These are phyloP conservation scores for Busseola fusca DNA, from an alignment of 2,888 invertebrate genomes.

Conservation along the genomic window DNA sequence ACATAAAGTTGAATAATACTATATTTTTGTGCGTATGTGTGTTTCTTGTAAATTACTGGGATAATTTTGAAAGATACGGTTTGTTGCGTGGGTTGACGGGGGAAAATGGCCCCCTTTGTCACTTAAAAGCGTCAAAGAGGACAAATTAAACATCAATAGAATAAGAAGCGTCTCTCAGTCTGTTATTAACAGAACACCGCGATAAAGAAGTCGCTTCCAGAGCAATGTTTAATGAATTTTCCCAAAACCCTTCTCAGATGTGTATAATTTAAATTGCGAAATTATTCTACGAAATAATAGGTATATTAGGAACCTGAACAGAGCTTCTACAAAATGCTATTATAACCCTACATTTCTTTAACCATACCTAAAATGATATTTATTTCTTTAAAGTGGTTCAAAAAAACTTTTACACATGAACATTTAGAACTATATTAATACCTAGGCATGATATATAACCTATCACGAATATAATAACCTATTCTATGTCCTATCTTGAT, in stretches of 20 bases:
- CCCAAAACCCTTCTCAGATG: not conserved
- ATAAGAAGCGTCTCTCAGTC: not conserved
- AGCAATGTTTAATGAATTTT: not conserved
- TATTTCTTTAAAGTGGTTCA: not conserved
- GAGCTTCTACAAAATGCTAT: not conserved
- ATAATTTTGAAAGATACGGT: conserved; percentile 22
- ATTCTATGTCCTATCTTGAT: too few species aligned
- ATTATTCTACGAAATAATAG: not conserved
- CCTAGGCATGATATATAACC: too few species aligned
- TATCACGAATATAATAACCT: too few species aligned
- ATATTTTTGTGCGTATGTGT: conserved; percentile 10
- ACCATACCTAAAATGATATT: not conserved
- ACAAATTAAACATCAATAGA: conserved; percentile 10
- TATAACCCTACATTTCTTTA: too few species aligned
- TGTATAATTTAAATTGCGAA: not conserved
- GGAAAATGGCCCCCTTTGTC: conserved; percentile 3
- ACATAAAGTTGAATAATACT: conserved; percentile 17
- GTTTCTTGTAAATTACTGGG: conserved; percentile 13
- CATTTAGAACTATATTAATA: too few species aligned
- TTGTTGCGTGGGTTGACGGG: not conserved
- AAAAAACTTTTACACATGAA: not conserved
- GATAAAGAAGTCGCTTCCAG: not conserved
- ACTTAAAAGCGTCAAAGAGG: not conserved
- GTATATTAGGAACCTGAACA: not conserved
- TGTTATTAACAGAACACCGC: not conserved